phyloP scores from a whole-genome alignment of 2,113 vertebrate genomes.

The Gymnobelideus leadbeateri region DNA sequence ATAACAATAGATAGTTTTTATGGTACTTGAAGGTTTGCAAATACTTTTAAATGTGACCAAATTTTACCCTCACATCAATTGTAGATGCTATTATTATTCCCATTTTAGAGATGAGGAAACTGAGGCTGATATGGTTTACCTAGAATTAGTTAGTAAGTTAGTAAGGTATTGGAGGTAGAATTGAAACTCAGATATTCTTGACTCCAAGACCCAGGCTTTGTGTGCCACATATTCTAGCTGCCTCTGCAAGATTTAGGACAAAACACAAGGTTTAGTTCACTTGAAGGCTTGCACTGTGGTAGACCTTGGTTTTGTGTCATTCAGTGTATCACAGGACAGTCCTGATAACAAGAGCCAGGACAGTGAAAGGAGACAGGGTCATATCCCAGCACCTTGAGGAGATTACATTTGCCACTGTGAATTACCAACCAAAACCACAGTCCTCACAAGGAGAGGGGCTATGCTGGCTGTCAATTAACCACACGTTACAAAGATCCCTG shows the following conservation, averaged over 20 bases:
- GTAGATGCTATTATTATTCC: background rate
- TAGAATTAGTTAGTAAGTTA: background rate
- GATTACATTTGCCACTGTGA: background rate
- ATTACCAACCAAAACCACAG: slow-evolving; percentile 38
- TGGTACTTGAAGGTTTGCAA: background rate
- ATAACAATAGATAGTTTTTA: too few species aligned
- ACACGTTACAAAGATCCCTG: slow-evolving; percentile 52
- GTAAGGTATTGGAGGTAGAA: background rate
- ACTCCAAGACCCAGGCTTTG: background rate
- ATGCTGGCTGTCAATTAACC: slow-evolving; percentile 40
- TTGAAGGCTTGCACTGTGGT: background rate
- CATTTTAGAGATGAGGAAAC: background rate
- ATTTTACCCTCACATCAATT: background rate
- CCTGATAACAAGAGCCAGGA: background rate
- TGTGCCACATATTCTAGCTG: background rate
- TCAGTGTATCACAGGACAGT: background rate
- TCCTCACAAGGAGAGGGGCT: slow-evolving; percentile 51
- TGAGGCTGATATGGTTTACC: too few species aligned
- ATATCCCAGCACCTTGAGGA: background rate
- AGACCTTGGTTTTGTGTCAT: background rate
- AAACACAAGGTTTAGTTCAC: background rate
- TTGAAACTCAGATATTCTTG: background rate
- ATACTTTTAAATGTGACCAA: background rate
- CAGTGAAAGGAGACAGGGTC: background rate
- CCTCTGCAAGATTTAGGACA: background rate